These are phyloP conservation scores for Apteryx mantelli DNA, from an alignment of 2,113 vertebrate species.

Conservation along the genomic window DNA sequence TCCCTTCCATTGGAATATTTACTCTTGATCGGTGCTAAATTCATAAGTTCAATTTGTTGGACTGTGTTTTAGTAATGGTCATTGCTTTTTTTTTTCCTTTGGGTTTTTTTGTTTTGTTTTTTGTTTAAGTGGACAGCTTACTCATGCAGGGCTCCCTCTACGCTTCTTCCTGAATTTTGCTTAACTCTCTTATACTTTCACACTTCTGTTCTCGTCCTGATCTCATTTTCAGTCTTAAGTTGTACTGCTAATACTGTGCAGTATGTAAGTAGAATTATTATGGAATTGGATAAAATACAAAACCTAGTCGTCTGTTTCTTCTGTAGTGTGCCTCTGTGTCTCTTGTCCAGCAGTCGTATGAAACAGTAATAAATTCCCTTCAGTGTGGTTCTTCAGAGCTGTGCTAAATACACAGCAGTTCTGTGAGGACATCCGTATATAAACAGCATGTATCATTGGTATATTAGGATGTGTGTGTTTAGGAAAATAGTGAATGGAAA, in stretches of 20 bases:
- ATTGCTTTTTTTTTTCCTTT: no score
- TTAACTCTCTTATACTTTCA: accelerated
- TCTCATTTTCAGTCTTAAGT: not conserved
- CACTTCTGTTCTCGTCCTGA: accelerated
- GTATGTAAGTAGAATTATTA: not conserved
- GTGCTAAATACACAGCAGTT: not conserved
- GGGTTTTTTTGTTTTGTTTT: not conserved
- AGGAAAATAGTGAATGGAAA: not conserved
- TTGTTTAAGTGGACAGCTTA: not conserved
- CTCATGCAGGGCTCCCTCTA: accelerated
- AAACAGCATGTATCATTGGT: accelerated
- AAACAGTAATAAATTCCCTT: not conserved
- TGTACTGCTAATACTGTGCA: accelerated
- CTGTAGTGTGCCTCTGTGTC: accelerated
- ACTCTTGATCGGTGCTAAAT: accelerated
- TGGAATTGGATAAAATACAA: not conserved
- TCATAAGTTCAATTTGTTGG: accelerated
- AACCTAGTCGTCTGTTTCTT: not conserved
- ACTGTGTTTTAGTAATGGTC: no score
- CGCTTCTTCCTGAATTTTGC: accelerated
- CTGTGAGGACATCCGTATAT: not conserved
- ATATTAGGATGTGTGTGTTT: not conserved
- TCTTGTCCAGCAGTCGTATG: not conserved
- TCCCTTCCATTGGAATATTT: accelerated
- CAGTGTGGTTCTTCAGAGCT: not conserved